Evolutionary conservation across 1,140 invertebrate species (phyloP), one percentile per base, ranked within the genome.

Genomic region (Drosophila ohnishii): DNA sequence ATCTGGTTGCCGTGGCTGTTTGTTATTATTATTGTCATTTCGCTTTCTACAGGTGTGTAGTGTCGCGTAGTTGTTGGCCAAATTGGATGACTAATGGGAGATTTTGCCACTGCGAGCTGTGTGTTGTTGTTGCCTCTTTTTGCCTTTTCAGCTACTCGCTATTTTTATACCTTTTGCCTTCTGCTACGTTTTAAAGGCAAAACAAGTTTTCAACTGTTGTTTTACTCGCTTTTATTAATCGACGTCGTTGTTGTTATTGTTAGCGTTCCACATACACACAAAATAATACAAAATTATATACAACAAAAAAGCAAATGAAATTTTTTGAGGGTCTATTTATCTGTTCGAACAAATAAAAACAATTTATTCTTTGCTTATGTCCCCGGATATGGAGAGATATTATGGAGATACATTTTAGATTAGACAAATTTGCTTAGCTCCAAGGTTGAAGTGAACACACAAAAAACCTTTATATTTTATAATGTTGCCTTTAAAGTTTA

Each of bases 41-140:
- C 61, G 80, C 80, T 83, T 83, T 83, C 80, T 84, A 85, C 80
- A 84, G 80, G 80, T 83, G 80, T 80, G 78, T 55, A 45, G 35
- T 42, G 16, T 30, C 30, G 35, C 30, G 35, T 35, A 51, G 65
- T 42, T 42, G 61, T 48, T 65, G 72, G 40, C 61, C 58, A 62
- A 70, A 73, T 81, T 51, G 62, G 70, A 87, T 86, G 82, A 86
- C 79, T 86, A 82, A 86, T 86, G 62, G 58, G 50, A 53, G 63
- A 60, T 70, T 80, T 62, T 78, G 37, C 34, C 22, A 10, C 30
- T n/a, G 44, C 1, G 8, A 9, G 13, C 13, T 11, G 16, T 42
- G 16, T 25, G 47, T 11, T 48, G 47, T 50, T 50, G 19, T 19
- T 19, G 28, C 47, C 25, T 75, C 37, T 61, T 34, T 60, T 62